Base-by-base conservation (phyloP, 2,888 invertebrate genomes). In the Hyposoter dolosus region DNA sequence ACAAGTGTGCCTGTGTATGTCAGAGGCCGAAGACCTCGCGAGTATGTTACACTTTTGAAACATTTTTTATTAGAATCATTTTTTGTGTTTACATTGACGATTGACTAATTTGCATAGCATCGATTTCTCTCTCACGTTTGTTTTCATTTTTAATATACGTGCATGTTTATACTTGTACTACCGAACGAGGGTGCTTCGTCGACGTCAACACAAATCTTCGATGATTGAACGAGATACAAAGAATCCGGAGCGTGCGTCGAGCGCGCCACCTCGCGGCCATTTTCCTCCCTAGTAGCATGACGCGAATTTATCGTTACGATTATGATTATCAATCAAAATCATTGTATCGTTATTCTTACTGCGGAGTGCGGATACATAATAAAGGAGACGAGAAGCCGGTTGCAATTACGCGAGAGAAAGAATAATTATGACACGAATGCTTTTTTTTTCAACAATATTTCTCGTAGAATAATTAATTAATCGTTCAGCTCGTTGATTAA, bases 1-100 rank as follows among this genome's bases (percentile, higher is more conserved):
- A 28, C 60, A 28, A 60, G 60, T 76, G 75, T 80, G 80, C 71
- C 80, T 76, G 63, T 53, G 65, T 65, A 40, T 40, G 40, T 75
- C 45, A n/a, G 81, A 81, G 65, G 80, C 71, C 84, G 76, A 84
- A 72, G 76, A 77, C 76, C 81, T 66, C 17, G 35, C 17, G 43
- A 19, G 53, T 40, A 15, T 69, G 6, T n/a, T 40, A 28, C 9
- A 72, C 74, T 81, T 80, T 81, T 63, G 35, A 45, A 71, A 65
- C 6, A 28, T 17, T 28, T n/a, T 23, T 12, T 43, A 32, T 50
- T 32, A 10, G 17, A 47, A 35, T 47, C 45, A 45, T 47, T 45
- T 17, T 63, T 40, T n/a, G 9, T 65, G 35, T 17, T 0, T 56
- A 28, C 28, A 28, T 28, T 6, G 5, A 15, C 28, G 28, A 28